These are phyloP conservation scores for Blastomussa wellsi DNA, from an alignment of 92 coral and sea anemone genomes.

Conservation along the genomic window DNA sequence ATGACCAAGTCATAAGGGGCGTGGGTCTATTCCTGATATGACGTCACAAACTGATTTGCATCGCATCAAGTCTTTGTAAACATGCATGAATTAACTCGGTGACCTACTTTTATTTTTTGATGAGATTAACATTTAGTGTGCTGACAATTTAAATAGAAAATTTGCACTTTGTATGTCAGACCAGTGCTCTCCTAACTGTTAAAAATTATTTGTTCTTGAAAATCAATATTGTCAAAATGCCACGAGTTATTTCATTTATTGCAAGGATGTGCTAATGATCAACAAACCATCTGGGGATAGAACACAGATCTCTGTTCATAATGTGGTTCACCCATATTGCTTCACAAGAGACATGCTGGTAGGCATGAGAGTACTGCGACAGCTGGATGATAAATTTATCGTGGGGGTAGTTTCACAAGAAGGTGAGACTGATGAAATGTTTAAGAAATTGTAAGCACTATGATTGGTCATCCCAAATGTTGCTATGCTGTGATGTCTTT, in stretches of 20 bases:
- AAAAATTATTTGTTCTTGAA: neutral
- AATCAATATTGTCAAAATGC: neutral
- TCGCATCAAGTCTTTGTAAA: too few species aligned
- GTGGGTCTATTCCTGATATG: too few species aligned
- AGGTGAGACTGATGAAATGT: neutral
- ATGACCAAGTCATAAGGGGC: too few species aligned
- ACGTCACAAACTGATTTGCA: too few species aligned
- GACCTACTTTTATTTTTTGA: too few species aligned
- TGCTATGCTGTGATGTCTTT: too few species aligned
- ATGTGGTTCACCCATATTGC: slow-evolving; percentile 73
- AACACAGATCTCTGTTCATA: slow-evolving; percentile 56
- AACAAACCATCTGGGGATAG: slow-evolving; percentile 58
- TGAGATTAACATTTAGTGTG: too few species aligned
- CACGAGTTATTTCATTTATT: neutral
- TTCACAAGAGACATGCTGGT: slow-evolving; percentile 80
- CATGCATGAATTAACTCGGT: too few species aligned
- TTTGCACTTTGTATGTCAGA: too few species aligned
- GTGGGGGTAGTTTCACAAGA: slow-evolving; percentile 60
- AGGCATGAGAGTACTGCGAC: slow-evolving; percentile 76
- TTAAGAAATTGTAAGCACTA: too few species aligned
- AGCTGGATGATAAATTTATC: slow-evolving; percentile 93
- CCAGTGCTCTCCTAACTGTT: neutral
- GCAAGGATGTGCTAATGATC: slow-evolving; percentile 61
- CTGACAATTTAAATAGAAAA: neutral
- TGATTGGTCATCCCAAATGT: too few species aligned